These are phyloP conservation scores for Vanacampus margaritifer DNA, from an alignment of 2,113 vertebrate genomes.

Conservation along the genomic window DNA sequence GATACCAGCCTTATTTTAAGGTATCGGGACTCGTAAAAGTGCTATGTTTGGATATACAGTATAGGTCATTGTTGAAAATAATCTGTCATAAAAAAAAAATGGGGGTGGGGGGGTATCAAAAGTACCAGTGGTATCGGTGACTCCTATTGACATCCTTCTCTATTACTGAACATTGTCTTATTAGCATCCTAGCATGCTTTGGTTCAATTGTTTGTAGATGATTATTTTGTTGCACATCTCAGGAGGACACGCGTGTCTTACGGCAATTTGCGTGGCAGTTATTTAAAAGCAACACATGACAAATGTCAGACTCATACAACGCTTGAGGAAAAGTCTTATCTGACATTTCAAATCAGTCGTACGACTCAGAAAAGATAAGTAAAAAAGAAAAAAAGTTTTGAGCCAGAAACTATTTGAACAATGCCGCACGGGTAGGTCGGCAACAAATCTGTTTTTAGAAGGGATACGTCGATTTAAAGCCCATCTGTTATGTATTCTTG, in stretches of 20 bases:
- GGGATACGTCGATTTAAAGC: background rate
- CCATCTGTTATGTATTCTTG: background rate
- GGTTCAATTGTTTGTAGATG: background rate
- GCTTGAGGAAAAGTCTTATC: background rate
- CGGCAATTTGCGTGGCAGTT: background rate
- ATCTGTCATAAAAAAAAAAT: too few relatives aligned
- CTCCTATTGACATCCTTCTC: background rate
- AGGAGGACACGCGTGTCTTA: background rate
- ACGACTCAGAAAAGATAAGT: background rate
- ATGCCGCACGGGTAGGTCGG: background rate
- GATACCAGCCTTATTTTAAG: too few relatives aligned
- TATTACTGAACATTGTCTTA: background rate
- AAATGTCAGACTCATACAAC: background rate
- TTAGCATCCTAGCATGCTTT: background rate
- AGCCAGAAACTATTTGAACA: background rate
- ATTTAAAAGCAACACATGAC: background rate
- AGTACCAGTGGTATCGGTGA: too few relatives aligned
- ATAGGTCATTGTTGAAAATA: too few relatives aligned
- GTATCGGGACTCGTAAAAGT: too few relatives aligned
- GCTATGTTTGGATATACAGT: too few relatives aligned
- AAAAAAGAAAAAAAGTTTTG: background rate
- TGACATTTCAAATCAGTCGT: background rate
- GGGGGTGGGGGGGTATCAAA: too few relatives aligned
- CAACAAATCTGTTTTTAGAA: constrained; percentile 10
- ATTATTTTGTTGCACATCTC: background rate